A percentile compares a stretch with the other conserved stretches of the same genome.
Conservation (phyloP, 2,888 invertebrate species). For the Archaeoteleia sp. region DNA sequence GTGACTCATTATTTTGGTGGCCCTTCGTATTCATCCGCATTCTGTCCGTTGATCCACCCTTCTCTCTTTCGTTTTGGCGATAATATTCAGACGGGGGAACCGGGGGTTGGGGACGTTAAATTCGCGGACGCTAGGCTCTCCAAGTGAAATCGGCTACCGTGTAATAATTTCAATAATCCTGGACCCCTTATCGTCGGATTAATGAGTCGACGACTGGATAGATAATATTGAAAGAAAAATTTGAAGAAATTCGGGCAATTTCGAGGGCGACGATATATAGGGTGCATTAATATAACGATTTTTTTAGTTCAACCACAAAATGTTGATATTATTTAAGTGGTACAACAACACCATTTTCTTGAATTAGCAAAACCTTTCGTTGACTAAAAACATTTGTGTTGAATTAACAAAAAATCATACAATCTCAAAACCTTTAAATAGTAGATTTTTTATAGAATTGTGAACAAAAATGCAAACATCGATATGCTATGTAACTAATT, state of each 20-base stretch:
- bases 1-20: slow-evolving; percentile 71
- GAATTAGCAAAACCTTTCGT: too few species aligned
- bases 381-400: too few species aligned
- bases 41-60: slow-evolving; percentile 22
- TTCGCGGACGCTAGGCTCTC: slow-evolving; percentile 47
- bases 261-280: too few species aligned
- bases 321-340: too few species aligned
- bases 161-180: slow-evolving; percentile 70
- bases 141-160: slow-evolving; percentile 64
- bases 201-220: slow-evolving; percentile 53
- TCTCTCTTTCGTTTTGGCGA: slow-evolving; percentile 42
- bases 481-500: too few species aligned
- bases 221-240: slow-evolving; percentile 24
- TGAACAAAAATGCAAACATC: too few species aligned
- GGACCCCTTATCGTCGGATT: slow-evolving; percentile 63
- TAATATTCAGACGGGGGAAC: slow-evolving; percentile 43
- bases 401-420: too few species aligned
- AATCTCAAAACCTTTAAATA: too few species aligned
- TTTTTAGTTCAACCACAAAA: too few species aligned
- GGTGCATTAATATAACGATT: too few species aligned
- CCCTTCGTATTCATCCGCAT: slow-evolving; percentile 58
- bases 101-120: slow-evolving; percentile 33
- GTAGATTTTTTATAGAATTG: too few species aligned
- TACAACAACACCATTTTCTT: too few species aligned
- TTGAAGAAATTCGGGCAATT: slow-evolving; percentile 5